Evolutionary conservation across 64 coral and sea anemone genomes (phyloP), one percentile per base, ranked within the genome.

Genomic region (Cladopsammia gracilis): DNA sequence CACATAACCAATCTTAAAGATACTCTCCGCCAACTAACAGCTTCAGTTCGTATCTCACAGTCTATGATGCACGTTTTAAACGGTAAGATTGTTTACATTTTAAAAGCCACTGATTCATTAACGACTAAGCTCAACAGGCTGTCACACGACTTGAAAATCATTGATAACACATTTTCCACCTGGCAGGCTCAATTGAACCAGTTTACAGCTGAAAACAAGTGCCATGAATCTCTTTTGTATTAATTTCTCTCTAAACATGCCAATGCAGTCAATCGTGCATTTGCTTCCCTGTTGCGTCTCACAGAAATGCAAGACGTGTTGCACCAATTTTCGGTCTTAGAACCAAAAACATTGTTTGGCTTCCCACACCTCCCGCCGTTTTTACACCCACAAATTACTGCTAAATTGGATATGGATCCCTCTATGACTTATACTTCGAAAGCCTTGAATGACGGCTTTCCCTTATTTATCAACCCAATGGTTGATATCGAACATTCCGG

Each of bases 181-280:
- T 77, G 90, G 79, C 13, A 92, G 48, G 7, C 6, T 18, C 44
- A 68, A 0, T 48, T 92, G 10, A 68, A 86, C 24, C 19, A 20
- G 50, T 76, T 86, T 14, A 23, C 81, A 0, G 3, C 16, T 4
- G 3, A 85, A 4, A 52, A 82, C 4, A 20, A 23, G 1, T 82
- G 89, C n/a, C 76, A 82, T 52, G 77, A 91, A 20, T 62, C 26
- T 1, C 72, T 69, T 5, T 52, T 54, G 4, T 25, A 83, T 10
- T 79, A 91, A 84, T 73, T 82, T 49, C 10, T 85, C 2, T 92
- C 90, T 2, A 84, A 85, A 75, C 67, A 92, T 0, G 75, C 80
- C 4, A n/a, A 8, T 51, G 13, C 25, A 11, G 13, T 79, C 8
- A 44, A 43, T 26, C 45, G 72, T 15, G 42, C 88, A 3, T 79